Conservation (phyloP, 2,113 vertebrate genomes). For the Macaca mulatta region DNA sequence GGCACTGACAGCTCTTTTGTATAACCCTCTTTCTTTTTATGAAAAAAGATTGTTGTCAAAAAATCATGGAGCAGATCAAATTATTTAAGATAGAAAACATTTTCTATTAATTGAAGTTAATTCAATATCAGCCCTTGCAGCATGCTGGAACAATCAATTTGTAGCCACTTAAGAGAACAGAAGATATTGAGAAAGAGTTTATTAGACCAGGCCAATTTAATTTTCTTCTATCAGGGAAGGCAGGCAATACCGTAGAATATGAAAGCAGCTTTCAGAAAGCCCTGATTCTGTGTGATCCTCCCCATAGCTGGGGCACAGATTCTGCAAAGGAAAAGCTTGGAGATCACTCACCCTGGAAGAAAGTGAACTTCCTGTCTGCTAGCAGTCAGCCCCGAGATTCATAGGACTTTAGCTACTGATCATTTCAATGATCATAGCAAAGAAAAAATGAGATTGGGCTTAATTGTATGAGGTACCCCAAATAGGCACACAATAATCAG, state of each 20-base stretch:
- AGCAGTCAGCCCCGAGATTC: neutral
- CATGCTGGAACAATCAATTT: conserved; percentile 58
- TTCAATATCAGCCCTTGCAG: conserved; percentile 51
- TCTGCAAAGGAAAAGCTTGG: neutral
- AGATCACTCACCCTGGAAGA: neutral
- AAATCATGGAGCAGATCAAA: conserved; percentile 13
- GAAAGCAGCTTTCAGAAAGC: neutral
- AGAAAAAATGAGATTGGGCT: neutral
- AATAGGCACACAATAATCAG: neutral
- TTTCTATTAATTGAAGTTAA: conserved; percentile 71
- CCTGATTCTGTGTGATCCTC: neutral
- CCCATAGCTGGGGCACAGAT: neutral
- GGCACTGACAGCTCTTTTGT: neutral
- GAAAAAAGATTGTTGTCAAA: neutral
- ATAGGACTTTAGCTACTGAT: neutral
- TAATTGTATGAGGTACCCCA: neutral
- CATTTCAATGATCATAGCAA: neutral
- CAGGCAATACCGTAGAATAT: neutral
- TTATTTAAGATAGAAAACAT: conserved; percentile 42
- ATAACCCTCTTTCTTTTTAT: neutral
- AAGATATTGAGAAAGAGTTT: conserved; percentile 34
- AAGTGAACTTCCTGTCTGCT: neutral
- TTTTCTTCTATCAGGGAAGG: neutral
- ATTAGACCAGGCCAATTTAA: conserved; percentile 57
- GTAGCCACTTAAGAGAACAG: conserved; percentile 45